Conservation (phyloP, 1,140 invertebrate genomes). For the Eumaeus atala region DNA sequence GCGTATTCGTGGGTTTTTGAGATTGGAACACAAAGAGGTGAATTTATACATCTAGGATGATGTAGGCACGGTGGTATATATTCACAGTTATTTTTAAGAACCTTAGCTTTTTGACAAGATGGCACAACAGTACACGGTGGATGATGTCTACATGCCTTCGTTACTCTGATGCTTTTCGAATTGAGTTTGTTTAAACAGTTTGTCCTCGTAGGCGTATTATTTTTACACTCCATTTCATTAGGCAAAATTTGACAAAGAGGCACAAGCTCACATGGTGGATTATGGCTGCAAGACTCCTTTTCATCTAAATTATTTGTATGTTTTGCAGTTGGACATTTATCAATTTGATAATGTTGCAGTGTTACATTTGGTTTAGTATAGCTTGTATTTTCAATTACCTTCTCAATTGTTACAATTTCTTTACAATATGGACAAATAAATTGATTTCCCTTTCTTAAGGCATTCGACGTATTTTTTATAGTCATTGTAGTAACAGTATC, state of each 20-base stretch:
- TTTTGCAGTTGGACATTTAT: no score
- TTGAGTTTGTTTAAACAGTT: constrained; percentile 22
- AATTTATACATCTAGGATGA: constrained; percentile 54
- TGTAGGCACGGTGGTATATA: constrained; percentile 54
- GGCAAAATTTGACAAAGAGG: constrained; percentile 53
- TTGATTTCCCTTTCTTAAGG: no score
- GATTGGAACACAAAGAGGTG: constrained; percentile 51
- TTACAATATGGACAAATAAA: constrained; percentile 54
- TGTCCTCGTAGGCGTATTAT: constrained; percentile 33
- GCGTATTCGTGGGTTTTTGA: constrained; percentile 44
- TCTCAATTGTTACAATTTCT: constrained; percentile 41
- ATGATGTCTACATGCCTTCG: constrained; percentile 59
- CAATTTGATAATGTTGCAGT: no score
- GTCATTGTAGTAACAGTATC: no score
- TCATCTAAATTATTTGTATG: constrained; percentile 15
- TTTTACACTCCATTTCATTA: constrained; percentile 29
- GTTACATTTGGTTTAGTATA: no score
- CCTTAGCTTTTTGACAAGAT: constrained; percentile 53
- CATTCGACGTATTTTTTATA: no score
- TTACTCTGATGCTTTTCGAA: constrained; percentile 46
- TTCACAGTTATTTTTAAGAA: constrained; percentile 57
- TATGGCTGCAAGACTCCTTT: constrained; percentile 39
- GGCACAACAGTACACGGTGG: constrained; percentile 58
- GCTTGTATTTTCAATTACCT: constrained; percentile 34
- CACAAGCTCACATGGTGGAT: constrained; percentile 48